Evolutionary conservation across 2,888 invertebrate genomes (phyloP).

Genomic region (Iselma pallidipennis): DNA sequence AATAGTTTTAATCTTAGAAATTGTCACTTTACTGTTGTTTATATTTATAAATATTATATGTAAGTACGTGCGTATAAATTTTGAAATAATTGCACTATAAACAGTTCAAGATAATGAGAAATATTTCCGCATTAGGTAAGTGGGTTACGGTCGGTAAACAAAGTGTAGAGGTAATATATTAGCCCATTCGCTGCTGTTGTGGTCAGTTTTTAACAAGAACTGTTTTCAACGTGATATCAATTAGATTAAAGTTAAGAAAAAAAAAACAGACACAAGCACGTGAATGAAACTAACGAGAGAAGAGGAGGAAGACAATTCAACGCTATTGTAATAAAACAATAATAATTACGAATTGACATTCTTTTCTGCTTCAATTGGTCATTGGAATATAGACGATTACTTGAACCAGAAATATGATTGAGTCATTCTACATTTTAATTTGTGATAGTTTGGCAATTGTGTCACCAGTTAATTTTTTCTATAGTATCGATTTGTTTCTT

Average conservation of each 20-base stretch:
- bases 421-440: neutral
- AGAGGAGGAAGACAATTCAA: neutral
- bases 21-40: neutral
- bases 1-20: neutral
- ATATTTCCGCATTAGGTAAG: conserved; percentile 8
- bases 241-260: neutral
- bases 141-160: conserved; percentile 8
- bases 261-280: neutral
- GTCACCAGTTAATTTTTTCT: neutral
- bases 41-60: neutral
- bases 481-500: too few relatives aligned
- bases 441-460: neutral
- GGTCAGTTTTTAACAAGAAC: conserved; percentile 8
- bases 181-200: neutral
- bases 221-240: neutral
- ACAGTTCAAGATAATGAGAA: conserved; percentile 7
- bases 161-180: conserved; percentile 4
- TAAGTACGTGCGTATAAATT: neutral
- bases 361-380: conserved; percentile 1
- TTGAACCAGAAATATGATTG: neutral
- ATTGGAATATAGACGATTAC: neutral
- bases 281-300: neutral
- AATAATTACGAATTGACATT: neutral
- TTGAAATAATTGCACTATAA: conserved; percentile 5
- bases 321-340: neutral